Evolutionary conservation across 2,888 invertebrate species (phyloP), one percentile per base, ranked within the genome.

Genomic region (Timema cristinae): DNA sequence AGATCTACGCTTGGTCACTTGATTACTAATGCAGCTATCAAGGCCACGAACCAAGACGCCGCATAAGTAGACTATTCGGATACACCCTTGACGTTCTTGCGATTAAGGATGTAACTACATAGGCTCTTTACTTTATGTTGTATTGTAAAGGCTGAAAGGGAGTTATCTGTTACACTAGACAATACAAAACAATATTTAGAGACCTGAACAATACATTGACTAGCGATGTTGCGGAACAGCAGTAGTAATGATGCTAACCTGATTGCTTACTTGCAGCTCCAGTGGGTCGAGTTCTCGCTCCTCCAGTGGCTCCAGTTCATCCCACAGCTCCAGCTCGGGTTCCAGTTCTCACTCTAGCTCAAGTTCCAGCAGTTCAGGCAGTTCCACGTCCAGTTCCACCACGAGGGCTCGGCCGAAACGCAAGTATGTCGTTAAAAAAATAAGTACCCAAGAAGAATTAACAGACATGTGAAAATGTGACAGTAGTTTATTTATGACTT

Each of bases 281-380:
- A 93, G 93, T 9, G 92, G 90, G 72, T 92, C 92, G 80, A 92
- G 92, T 79, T 92, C 93, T 2, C 81, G 81, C 8, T 84, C 84
- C 1, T 80, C 81, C 4, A 79, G 80, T 75, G 79, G 79, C 50
- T 84, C 85, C 0, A 84, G 85, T 74, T 84, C 84, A 0, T 84
- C 84, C 50, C 83, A 83, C 72, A 83, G 84, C 69, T 84, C 84
- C 16, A 84, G 84, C 72, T 85, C 85, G 0, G 81, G 84, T 13
- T 94, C 95, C 0, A 89, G 91, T 73, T 91, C 90, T 0, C 88
- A 90, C 13, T 93, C 93, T 0, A 88, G 90, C 69, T 94, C 91
- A 9, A 90, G 90, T 0, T 94, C 91, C 0, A 92, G 91, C 79
- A 92, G 91, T 77, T 92, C 92, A 0, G 89, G 87, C 66, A 85